Base-by-base conservation (phyloP, 2,888 invertebrate species). In the Drosophila kambysellisi region DNA sequence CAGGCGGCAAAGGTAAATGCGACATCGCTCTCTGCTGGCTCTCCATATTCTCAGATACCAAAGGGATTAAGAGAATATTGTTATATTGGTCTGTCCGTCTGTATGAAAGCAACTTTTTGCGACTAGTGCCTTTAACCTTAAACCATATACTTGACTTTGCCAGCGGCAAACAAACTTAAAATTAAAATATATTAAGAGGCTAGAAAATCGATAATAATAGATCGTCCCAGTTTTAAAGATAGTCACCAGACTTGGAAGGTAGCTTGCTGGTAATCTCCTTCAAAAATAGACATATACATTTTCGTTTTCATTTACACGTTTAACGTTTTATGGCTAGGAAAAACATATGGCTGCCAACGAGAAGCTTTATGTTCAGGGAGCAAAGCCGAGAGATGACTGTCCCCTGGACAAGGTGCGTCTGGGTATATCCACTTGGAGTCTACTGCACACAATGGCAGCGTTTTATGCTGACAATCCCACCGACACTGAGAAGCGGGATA, bases 391-490 rank as follows among this genome's bases (percentile, higher is more conserved):
- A 11, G 93, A 94, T 15, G 95, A 96, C 83, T 97, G 97, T 91
- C 97, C 97, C 0, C 90, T 97, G 65, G 97, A 97, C 89, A 97
- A 95, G 91, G 95, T 96, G 74, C 95, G 96, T 76, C 92, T 97
- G 50, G 97, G 97, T 35, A 94, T 95, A 7, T 95, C 95, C 59
- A 97, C 99, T 4, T 99, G 99, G 99, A 96, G 97, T 7, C 95
- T 99, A 81, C 94, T 99, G 4, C 99, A 99, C 92, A 97, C 99
- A 0, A 98, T 99, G 96, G 98, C 98, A 4, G 97, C 98, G 0
- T 97, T 98, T 92, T 99, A 96, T 93, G 98, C 99, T 0, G 96
- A 96, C 5, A 95, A 95, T 81, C 99, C 99, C 0, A 95, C 95
- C 0, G 93, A 93, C 7, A 93, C 94, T 53, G 95, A 98, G 83